Conservation (phyloP, 2,113 vertebrate genomes). For the Dasyurus viverrinus region DNA sequence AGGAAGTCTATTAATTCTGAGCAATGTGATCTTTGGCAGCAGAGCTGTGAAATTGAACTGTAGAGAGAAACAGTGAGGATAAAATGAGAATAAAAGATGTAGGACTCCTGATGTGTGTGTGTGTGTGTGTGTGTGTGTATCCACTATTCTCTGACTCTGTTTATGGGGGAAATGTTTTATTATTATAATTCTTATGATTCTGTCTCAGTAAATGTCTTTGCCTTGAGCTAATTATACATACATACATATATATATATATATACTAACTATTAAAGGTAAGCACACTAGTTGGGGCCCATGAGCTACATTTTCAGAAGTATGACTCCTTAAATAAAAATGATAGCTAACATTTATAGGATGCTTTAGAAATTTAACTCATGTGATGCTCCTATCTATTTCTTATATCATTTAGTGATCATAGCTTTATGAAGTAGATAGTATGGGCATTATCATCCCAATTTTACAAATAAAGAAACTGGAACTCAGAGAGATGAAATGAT, state of each 20-base stretch:
- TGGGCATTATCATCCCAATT: not conserved
- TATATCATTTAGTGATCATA: conserved; percentile 10
- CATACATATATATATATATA: not conserved
- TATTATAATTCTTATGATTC: not conserved
- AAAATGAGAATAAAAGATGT: too few relatives aligned
- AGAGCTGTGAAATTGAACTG: not conserved
- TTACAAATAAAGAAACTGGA: conserved; percentile 36
- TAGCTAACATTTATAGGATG: not conserved
- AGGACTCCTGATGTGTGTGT: not conserved
- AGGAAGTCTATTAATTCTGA: not conserved
- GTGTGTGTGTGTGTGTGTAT: not conserved
- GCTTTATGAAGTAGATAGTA: not conserved
- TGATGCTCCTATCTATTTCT: not conserved
- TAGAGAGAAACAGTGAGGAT: not conserved
- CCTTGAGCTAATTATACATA: not conserved
- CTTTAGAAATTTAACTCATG: conserved; percentile 37
- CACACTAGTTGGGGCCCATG: not conserved
- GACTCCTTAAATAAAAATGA: not conserved
- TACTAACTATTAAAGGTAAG: not conserved
- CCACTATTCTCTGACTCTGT: not conserved
- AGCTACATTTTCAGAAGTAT: not conserved
- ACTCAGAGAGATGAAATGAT: conserved; percentile 21
- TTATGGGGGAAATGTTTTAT: not conserved
- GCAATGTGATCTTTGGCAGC: not conserved
- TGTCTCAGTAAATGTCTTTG: not conserved